phyloP scores from a whole-genome alignment of 2,888 invertebrate genomes.

The Pomacea canaliculata region DNA sequence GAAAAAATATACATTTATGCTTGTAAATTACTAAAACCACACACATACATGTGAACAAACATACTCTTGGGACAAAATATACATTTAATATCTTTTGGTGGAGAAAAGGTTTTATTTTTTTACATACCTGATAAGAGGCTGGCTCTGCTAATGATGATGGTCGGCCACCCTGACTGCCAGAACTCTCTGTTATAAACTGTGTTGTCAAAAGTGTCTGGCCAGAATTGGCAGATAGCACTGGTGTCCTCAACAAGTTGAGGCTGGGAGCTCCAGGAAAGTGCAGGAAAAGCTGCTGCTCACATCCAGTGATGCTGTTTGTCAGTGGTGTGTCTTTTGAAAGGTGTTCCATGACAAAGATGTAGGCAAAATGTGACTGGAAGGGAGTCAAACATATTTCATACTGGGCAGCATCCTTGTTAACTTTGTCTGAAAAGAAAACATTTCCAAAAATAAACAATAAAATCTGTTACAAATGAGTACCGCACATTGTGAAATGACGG shows the following conservation, averaged over 20 bases:
- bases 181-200: constrained; percentile 21
- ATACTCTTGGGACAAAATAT: no score
- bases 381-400: constrained; percentile 2
- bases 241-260: not conserved
- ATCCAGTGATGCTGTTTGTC: not conserved
- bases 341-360: constrained; percentile 21
- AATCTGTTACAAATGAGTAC: no score
- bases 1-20: no score
- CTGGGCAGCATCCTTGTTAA: not conserved
- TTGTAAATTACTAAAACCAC: no score
- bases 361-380: constrained; percentile 14
- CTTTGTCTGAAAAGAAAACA: no score
- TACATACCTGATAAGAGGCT: constrained; percentile 34
- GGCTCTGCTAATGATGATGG: constrained; percentile 15
- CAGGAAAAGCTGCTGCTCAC: not conserved
- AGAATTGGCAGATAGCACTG: not conserved
- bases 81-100: no score
- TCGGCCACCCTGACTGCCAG: constrained; percentile 17
- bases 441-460: no score
- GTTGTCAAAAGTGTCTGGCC: not conserved
- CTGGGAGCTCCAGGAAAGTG: not conserved
- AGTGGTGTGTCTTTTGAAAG: not conserved
- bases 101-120: no score
- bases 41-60: no score
- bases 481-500: no score